Percentiles rank a stretch among this genome's conserved stretches.
Evolutionary conservation across 2,888 invertebrate species (phyloP).

Genomic region (Dinocampus coccinellae): DNA sequence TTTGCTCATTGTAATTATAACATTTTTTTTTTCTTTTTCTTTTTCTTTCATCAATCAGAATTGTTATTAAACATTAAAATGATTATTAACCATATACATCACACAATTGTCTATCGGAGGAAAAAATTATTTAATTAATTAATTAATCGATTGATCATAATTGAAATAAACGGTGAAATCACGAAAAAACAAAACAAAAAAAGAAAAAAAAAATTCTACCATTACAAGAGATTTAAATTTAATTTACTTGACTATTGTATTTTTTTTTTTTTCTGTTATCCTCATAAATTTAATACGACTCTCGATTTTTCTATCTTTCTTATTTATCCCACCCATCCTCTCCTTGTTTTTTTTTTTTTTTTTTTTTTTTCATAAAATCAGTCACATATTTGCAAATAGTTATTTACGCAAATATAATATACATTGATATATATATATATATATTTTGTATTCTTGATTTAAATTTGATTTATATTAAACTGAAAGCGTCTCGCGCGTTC

Average conservation of each 20-base stretch:
- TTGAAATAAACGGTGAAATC: too few relatives aligned
- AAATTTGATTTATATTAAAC: conserved; percentile 27
- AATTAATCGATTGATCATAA: too few relatives aligned
- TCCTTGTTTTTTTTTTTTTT: not conserved
- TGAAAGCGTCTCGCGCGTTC: conserved; percentile 26
- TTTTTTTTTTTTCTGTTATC: conserved; percentile 26
- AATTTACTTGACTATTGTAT: conserved; percentile 29
- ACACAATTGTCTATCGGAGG: too few relatives aligned
- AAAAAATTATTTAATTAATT: too few relatives aligned
- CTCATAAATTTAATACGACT: not conserved
- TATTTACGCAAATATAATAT: conserved; percentile 18
- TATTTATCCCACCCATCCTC: not conserved
- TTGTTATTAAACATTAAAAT: not conserved
- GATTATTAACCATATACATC: too few relatives aligned
- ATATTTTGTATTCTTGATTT: conserved; percentile 31
- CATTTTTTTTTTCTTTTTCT: conserved; percentile 16
- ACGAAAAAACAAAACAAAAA: too few relatives aligned
- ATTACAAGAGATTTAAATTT: not conserved
- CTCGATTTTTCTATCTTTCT: not conserved
- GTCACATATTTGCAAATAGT: not conserved
- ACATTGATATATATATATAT: conserved; percentile 13
- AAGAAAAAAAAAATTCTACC: not conserved
- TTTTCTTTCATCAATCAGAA: not conserved
- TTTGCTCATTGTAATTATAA: conserved; percentile 25
- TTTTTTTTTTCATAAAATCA: not conserved